These are phyloP conservation scores for Echinometra lucunter DNA, from an alignment of 53 echinoderm and acorn worm species.

Conservation along the genomic window DNA sequence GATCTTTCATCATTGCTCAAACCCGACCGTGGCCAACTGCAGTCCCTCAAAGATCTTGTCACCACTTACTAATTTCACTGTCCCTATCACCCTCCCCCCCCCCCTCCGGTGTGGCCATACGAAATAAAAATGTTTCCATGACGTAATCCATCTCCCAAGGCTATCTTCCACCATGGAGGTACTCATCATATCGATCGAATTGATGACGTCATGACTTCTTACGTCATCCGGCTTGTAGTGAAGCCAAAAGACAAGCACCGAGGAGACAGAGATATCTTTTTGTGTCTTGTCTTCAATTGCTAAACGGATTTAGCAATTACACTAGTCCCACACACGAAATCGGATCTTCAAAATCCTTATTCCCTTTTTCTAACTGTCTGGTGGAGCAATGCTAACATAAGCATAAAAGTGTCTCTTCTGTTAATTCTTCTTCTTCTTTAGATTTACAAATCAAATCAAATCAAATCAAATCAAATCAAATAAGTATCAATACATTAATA, in stretches of 20 bases:
- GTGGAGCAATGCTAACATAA: too few species aligned
- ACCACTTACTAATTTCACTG: neutral
- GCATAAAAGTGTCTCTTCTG: too few species aligned
- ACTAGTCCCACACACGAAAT: neutral
- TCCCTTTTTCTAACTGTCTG: too few species aligned
- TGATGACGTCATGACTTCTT: slow-evolving; percentile 14
- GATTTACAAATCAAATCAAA: too few species aligned
- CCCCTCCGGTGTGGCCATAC: neutral
- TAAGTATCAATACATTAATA: too few species aligned
- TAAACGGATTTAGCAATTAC: neutral
- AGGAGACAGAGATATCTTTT: neutral
- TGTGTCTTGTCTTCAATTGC: neutral
- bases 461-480: too few species aligned
- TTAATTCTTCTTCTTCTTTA: too few species aligned
- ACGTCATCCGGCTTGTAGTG: slow-evolving; percentile 1
- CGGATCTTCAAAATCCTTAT: too few species aligned
- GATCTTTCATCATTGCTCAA: neutral
- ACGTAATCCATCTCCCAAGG: neutral
- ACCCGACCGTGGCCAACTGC: neutral
- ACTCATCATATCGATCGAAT: slow-evolving; percentile 14
- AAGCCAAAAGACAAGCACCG: neutral
- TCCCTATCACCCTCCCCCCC: neutral
- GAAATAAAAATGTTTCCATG: neutral
- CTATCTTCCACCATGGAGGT: neutral
- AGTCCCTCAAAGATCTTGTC: neutral